phyloP scores from a whole-genome alignment of 2,797 vertebrate species.

The Trachurus trachurus region DNA sequence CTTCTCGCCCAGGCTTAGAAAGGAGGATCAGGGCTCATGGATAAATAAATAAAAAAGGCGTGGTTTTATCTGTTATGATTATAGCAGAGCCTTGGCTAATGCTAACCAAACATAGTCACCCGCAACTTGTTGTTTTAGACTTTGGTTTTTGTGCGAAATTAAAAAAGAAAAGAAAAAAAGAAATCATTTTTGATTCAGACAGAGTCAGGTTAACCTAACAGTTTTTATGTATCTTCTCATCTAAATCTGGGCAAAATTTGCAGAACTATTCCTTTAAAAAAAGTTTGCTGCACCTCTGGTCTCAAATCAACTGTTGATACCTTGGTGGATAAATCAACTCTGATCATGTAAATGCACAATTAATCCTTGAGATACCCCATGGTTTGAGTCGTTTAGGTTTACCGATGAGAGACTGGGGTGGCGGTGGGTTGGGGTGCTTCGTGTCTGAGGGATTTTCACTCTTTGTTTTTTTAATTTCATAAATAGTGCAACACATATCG shows the following conservation, averaged over 20 bases:
- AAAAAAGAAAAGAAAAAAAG: no score
- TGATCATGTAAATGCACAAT: slow-evolving; percentile 49
- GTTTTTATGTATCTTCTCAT: no score
- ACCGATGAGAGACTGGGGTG: neutral
- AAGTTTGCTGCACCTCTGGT: slow-evolving; percentile 46
- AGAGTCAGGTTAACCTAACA: no score
- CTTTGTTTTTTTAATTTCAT: slow-evolving; percentile 43
- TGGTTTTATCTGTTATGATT: no score
- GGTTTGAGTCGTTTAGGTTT: slow-evolving; percentile 26
- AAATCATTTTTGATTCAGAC: no score
- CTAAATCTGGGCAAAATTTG: slow-evolving; percentile 5
- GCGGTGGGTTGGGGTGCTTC: slow-evolving; percentile 11
- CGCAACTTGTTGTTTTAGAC: neutral
- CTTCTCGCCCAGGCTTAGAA: slow-evolving; percentile 13
- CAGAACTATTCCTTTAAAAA: slow-evolving; percentile 17
- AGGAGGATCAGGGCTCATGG: no score
- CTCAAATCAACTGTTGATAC: slow-evolving; percentile 30
- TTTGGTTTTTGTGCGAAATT: neutral
- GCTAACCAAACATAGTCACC: no score
- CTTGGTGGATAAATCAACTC: slow-evolving; percentile 35
- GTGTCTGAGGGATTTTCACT: slow-evolving; percentile 34
- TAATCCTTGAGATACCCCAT: slow-evolving; percentile 57
- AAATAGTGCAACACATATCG: slow-evolving; percentile 82
- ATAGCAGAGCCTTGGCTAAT: no score
- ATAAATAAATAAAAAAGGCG: no score